These are phyloP conservation scores for Cosmorhoe ocellata DNA, from an alignment of 2,888 invertebrate genomes.

Conservation along the genomic window DNA sequence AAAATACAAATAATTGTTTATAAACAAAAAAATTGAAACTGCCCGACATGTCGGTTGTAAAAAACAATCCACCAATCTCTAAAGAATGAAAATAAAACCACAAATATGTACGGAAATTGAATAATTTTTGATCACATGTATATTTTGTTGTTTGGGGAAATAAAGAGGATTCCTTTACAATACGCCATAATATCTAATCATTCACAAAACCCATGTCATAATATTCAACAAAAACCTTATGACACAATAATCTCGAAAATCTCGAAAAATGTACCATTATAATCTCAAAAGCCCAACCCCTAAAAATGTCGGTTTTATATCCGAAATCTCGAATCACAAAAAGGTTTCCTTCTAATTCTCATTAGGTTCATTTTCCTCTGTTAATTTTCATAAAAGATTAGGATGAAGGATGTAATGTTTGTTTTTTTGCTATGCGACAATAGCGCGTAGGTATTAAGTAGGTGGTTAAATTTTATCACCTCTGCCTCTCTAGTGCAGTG, in stretches of 20 bases:
- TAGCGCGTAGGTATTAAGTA: neutral
- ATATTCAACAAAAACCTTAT: neutral
- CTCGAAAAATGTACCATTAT: neutral
- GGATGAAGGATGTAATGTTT: neutral
- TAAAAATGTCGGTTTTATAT: neutral
- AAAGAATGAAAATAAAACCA: no score
- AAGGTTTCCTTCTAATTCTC: neutral
- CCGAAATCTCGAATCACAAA: neutral
- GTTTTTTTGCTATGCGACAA: neutral
- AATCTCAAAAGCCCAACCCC: neutral
- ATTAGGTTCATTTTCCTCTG: neutral
- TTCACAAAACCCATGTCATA: neutral
- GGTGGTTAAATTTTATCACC: slow-evolving; percentile 10
- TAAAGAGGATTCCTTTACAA: no score
- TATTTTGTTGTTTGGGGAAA: no score
- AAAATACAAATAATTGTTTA: no score
- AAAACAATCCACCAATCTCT: no score
- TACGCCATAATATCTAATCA: neutral
- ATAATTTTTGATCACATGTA: no score
- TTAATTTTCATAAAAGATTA: slow-evolving; percentile 5
- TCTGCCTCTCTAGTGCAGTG: slow-evolving; percentile 1
- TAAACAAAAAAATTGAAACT: no score
- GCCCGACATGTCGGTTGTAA: no score
- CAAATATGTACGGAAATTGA: no score
- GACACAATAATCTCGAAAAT: slow-evolving; percentile 2